phyloP scores from a whole-genome alignment of 1,140 invertebrate species.

The Hirudo medicinalis region DNA sequence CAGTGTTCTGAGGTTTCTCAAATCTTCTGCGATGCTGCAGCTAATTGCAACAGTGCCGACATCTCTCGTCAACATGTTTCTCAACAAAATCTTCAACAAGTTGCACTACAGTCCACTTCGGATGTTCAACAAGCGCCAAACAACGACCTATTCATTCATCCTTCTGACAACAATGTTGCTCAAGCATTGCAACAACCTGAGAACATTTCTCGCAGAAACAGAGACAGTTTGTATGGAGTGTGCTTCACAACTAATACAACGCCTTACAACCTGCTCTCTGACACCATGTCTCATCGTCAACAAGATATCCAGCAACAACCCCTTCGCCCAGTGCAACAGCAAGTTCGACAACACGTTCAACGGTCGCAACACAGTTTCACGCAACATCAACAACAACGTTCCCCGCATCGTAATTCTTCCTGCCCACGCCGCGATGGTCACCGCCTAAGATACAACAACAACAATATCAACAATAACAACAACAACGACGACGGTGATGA shows the following conservation, averaged over 20 bases:
- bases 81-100: not conserved
- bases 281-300: not conserved
- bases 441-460: not conserved
- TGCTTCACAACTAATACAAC: not conserved
- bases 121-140: not conserved
- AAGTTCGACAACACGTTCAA: not conserved
- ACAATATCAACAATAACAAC: not conserved
- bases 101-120: not conserved
- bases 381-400: not conserved
- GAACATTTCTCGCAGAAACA: not conserved
- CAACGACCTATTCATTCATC: not conserved
- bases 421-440: not conserved
- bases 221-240: not conserved
- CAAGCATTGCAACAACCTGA: too few relatives aligned
- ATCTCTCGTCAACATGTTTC: constrained; percentile 2
- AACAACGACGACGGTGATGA: not conserved
- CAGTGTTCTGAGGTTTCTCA: too few relatives aligned
- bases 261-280: not conserved
- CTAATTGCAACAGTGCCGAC: not conserved
- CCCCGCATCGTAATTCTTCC: not conserved
- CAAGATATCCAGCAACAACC: not conserved
- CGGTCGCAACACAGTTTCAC: not conserved
- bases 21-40: too few relatives aligned
- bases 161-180: not conserved
- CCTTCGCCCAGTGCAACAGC: not conserved